Percentiles rank a stretch among this genome's conserved stretches.
Evolutionary conservation across 2,888 invertebrate genomes (phyloP).

Genomic region (Leptinotarsa peninsularis): DNA sequence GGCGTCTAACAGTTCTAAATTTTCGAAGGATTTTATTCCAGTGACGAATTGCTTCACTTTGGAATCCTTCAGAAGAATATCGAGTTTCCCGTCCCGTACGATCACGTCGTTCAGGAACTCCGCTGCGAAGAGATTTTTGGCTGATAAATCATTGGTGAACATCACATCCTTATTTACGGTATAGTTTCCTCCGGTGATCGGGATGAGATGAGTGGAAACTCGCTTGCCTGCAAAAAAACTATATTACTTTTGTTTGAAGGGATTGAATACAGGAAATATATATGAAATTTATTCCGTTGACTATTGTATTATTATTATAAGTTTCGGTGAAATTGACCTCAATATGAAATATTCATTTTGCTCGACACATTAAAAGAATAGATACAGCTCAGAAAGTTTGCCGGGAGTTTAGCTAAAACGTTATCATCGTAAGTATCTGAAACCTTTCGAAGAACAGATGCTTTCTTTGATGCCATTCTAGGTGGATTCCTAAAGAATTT

Average conservation of each 20-base stretch:
- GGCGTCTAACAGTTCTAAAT: conserved; percentile 65
- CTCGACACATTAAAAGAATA: too few species aligned
- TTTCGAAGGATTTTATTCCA: conserved; percentile 66
- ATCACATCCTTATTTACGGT: conserved; percentile 65
- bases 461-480: too few species aligned
- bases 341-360: not conserved
- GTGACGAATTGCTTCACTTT: conserved; percentile 65
- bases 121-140: conserved; percentile 63
- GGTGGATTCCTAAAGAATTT: too few species aligned
- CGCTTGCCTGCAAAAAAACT: conserved; percentile 47
- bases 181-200: conserved; percentile 63
- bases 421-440: too few species aligned
- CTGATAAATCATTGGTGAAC: conserved; percentile 63
- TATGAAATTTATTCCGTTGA: too few species aligned
- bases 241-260: not conserved
- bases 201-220: conserved; percentile 61
- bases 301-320: too few species aligned
- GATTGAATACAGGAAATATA: too few species aligned
- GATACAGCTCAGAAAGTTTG: too few species aligned
- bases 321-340: too few species aligned
- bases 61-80: conserved; percentile 65
- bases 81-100: conserved; percentile 63
- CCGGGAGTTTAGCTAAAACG: too few species aligned
- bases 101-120: conserved; percentile 67
- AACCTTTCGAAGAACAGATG: too few species aligned